phyloP scores from a whole-genome alignment of 2,113 vertebrate genomes.

The Tichodroma muraria region DNA sequence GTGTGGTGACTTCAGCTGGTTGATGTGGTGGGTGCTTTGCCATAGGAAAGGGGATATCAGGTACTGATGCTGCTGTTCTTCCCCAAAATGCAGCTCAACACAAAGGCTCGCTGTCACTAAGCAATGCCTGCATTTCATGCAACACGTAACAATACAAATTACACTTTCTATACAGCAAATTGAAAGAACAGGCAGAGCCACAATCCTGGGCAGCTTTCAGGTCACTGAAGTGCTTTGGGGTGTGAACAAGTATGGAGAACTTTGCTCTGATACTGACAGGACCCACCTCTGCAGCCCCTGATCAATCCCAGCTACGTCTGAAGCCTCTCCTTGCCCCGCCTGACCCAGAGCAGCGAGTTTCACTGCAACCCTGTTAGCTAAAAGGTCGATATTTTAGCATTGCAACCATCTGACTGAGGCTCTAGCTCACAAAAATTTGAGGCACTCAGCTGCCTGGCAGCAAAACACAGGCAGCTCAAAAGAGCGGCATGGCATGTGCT shows the following conservation, averaged over 20 bases:
- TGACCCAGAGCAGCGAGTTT: not conserved
- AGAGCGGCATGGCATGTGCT: fast-evolving
- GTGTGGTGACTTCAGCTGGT: not conserved
- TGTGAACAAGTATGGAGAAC: not conserved
- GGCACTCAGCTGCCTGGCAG: not conserved
- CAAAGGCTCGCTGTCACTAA: not conserved
- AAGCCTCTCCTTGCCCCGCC: not conserved
- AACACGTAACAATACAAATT: not conserved
- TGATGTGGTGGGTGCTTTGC: not conserved
- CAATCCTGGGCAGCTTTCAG: not conserved
- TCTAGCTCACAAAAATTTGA: not conserved
- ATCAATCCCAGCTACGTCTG: not conserved
- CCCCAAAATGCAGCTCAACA: not conserved
- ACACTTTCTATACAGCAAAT: not conserved
- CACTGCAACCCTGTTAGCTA: not conserved
- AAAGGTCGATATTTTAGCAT: not conserved
- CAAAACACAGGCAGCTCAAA: not conserved
- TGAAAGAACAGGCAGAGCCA: not conserved
- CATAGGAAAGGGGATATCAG: fast-evolving
- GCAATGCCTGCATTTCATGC: not conserved
- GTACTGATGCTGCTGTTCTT: not conserved
- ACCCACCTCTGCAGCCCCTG: not conserved
- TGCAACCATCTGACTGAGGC: not conserved
- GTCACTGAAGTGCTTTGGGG: not conserved
- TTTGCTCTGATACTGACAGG: not conserved